Evolutionary conservation across 2,888 invertebrate genomes (phyloP).

Genomic region (Sphecodes monilicornis): DNA sequence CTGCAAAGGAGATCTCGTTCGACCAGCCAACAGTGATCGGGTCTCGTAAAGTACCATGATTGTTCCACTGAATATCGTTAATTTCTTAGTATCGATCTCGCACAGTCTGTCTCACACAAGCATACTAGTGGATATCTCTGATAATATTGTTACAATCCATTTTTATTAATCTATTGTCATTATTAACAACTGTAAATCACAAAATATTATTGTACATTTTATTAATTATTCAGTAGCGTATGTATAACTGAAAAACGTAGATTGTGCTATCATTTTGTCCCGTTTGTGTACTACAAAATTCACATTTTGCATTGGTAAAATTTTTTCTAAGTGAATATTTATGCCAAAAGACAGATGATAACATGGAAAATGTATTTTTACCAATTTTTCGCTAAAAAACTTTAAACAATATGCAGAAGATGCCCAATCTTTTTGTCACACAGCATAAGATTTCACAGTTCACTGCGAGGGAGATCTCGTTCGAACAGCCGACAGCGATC

Average conservation of each 20-base stretch:
- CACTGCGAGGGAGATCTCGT: neutral
- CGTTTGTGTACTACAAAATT: neutral
- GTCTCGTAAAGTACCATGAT: too few relatives aligned
- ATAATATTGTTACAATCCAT: neutral
- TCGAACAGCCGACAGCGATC: neutral
- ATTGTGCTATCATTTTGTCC: neutral
- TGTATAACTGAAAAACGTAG: neutral
- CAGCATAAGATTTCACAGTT: conserved; percentile 28
- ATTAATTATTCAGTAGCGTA: neutral
- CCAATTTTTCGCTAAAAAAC: neutral
- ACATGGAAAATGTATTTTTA: neutral
- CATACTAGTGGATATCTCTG: too few relatives aligned
- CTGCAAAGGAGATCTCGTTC: too few relatives aligned
- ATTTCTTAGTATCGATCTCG: too few relatives aligned
- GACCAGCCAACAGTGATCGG: too few relatives aligned
- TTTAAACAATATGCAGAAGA: neutral
- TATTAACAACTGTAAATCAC: neutral
- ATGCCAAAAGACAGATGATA: too few relatives aligned
- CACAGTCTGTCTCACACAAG: too few relatives aligned
- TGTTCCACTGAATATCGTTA: too few relatives aligned
- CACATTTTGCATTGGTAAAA: neutral
- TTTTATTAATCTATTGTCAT: neutral
- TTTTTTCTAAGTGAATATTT: too few relatives aligned
- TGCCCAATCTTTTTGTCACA: neutral
- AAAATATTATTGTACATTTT: too few relatives aligned